A percentile compares a stretch with the other conserved stretches of the same genome.
Evolutionary conservation across 1,140 invertebrate species (phyloP).

Genomic region (Diuraphis noxia): DNA sequence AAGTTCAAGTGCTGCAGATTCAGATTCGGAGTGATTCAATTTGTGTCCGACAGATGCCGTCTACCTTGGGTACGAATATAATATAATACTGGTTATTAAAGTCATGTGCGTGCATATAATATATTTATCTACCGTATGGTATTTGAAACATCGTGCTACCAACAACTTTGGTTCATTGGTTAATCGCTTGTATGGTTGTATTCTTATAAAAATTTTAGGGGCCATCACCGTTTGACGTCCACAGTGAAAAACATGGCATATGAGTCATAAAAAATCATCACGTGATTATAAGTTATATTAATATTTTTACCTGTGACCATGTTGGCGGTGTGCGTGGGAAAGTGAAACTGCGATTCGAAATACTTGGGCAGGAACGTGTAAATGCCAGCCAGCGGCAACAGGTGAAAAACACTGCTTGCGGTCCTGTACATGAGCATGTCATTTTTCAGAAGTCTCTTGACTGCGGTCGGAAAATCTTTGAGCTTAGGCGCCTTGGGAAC

Average conservation of each 20-base stretch:
- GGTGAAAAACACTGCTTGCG: conserved; percentile 83
- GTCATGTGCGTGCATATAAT: too few species aligned
- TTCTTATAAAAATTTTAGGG: too few species aligned
- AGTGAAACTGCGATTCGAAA: conserved; percentile 85
- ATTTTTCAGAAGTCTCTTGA: conserved; percentile 82
- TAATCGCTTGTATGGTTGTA: too few species aligned
- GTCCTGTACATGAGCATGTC: conserved; percentile 88
- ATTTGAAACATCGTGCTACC: too few species aligned
- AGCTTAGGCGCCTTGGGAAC: conserved; percentile 64
- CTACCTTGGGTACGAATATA: too few species aligned
- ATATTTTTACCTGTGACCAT: conserved; percentile 78
- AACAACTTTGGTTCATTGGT: too few species aligned
- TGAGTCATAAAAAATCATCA: neutral
- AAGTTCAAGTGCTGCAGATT: too few species aligned
- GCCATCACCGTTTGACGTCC: too few species aligned
- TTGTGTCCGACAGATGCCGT: too few species aligned
- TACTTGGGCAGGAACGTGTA: conserved; percentile 95
- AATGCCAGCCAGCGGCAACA: conserved; percentile 85
- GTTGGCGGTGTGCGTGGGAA: conserved; percentile 85
- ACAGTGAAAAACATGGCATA: neutral
- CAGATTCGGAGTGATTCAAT: too few species aligned
- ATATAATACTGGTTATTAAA: too few species aligned
- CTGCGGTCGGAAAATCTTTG: conserved; percentile 82
- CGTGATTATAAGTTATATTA: neutral
- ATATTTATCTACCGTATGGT: too few species aligned